phyloP scores from a whole-genome alignment of 2,797 vertebrate species.

The Silurus aristotelis region DNA sequence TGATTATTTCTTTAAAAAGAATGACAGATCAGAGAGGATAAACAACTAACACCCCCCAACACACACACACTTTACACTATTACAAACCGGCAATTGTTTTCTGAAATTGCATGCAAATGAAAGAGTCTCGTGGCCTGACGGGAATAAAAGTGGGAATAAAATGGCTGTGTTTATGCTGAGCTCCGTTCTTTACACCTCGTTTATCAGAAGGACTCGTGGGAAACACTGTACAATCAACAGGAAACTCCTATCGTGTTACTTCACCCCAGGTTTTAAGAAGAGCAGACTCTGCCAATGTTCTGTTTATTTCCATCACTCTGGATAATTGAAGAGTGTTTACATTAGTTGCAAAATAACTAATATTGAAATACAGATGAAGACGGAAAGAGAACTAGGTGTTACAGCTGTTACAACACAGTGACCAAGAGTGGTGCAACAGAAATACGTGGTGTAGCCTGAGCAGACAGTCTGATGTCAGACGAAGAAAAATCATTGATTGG shows the following conservation, averaged over 20 bases:
- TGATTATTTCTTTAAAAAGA: background rate
- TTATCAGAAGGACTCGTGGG: background rate
- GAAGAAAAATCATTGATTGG: slow-evolving; percentile 64
- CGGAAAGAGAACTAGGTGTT: no score
- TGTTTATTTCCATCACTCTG: no score
- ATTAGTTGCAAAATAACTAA: background rate
- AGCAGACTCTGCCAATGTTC: no score
- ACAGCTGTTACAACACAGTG: background rate
- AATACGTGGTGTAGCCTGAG: background rate
- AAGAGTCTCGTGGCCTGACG: background rate
- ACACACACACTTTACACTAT: background rate
- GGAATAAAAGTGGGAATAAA: slow-evolving; percentile 20
- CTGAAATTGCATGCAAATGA: slow-evolving; percentile 31
- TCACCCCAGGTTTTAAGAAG: background rate
- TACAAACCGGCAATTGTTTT: slow-evolving; percentile 37
- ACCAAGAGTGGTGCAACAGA: slow-evolving; percentile 28
- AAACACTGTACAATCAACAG: background rate
- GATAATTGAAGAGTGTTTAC: no score
- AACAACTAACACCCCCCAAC: background rate
- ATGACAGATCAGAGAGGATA: background rate
- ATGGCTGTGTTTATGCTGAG: background rate
- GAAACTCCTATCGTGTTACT: background rate
- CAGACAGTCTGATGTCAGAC: slow-evolving; percentile 67
- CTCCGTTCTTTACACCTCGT: background rate
- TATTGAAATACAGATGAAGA: background rate